phyloP scores from a whole-genome alignment of 64 coral and sea anemone species.

The Dendrophyllia cribrosa region DNA sequence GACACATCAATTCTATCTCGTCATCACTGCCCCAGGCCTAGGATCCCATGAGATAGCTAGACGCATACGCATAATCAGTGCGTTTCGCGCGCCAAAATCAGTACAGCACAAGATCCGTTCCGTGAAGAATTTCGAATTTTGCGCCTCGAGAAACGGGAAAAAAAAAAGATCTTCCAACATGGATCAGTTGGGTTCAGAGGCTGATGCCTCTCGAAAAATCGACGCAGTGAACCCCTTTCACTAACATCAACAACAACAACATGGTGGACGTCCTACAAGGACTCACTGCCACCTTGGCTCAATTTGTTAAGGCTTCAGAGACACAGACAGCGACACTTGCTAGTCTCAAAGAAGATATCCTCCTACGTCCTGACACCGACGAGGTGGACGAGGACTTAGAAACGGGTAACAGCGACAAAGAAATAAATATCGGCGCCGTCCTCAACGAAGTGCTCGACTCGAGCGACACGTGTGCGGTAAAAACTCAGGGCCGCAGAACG shows the following conservation, averaged over 20 bases:
- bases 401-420: background rate
- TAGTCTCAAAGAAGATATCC: background rate
- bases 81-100: background rate
- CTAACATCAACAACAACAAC: too few species aligned
- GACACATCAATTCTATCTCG: background rate
- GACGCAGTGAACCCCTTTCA: background rate
- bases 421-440: background rate
- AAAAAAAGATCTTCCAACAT: background rate
- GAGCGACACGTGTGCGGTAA: background rate
- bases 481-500: background rate
- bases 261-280: background rate
- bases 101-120: background rate
- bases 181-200: background rate
- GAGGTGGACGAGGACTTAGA: background rate
- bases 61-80: background rate
- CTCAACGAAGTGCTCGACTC: slow-evolving; percentile 45
- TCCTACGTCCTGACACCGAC: background rate
- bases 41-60: background rate
- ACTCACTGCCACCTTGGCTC: background rate
- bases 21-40: background rate
- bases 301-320: background rate
- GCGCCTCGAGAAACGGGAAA: background rate
- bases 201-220: background rate
- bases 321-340: background rate
- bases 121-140: background rate